Conservation (phyloP, 2,113 vertebrate species). For the Saccopteryx leptura region DNA sequence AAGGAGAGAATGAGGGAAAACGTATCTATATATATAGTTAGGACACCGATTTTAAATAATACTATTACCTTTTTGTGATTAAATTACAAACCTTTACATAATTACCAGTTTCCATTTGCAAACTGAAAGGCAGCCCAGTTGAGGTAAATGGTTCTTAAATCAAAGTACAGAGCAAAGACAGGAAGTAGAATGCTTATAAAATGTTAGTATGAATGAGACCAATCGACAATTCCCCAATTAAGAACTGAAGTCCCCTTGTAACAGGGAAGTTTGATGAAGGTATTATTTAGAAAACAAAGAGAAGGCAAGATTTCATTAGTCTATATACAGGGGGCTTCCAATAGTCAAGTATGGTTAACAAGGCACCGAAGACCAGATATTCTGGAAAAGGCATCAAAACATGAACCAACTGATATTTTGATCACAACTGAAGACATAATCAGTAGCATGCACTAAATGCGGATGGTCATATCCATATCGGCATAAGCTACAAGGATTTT, state of each 20-base stretch:
- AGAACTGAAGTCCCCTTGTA: background rate
- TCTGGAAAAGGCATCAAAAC: slow-evolving; percentile 23
- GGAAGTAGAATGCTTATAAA: slow-evolving; percentile 6
- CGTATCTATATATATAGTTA: background rate
- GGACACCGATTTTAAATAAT: slow-evolving; percentile 46
- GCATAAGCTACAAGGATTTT: background rate
- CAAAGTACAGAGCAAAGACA: background rate
- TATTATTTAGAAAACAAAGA: slow-evolving; percentile 43
- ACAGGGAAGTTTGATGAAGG: background rate
- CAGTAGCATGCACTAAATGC: background rate
- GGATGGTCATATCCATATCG: background rate
- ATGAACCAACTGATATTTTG: slow-evolving; percentile 40
- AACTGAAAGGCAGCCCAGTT: background rate
- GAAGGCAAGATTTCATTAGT: background rate
- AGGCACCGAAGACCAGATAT: background rate
- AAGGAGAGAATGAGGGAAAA: slow-evolving; percentile 9
- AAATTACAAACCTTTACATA: slow-evolving; percentile 31
- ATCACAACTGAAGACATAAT: slow-evolving; percentile 15
- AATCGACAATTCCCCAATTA: background rate
- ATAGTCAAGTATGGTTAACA: background rate
- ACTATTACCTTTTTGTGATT: slow-evolving; percentile 13
- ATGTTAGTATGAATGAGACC: background rate
- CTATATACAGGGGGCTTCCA: slow-evolving; percentile 17
- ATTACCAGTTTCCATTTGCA: background rate
- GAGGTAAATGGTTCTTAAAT: slow-evolving; percentile 5